phyloP scores from a whole-genome alignment of 2,797 vertebrate species.

The Diglossa cyanea region DNA sequence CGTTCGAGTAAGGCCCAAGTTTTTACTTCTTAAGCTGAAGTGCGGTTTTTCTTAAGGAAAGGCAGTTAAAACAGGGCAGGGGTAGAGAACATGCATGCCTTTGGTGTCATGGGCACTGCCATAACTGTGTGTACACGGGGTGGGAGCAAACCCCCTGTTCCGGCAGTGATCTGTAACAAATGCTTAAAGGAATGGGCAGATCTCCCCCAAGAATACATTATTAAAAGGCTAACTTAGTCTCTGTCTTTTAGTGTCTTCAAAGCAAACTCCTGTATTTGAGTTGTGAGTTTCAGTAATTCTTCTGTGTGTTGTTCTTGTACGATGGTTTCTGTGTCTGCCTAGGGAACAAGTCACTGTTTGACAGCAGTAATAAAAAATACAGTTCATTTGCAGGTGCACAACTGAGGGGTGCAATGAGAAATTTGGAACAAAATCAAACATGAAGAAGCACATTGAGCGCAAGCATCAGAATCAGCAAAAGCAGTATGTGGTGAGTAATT shows the following conservation, averaged over 20 bases:
- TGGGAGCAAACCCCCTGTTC: neutral
- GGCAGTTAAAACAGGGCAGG: neutral
- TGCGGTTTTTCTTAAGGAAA: fast-evolving
- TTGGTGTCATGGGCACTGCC: fast-evolving
- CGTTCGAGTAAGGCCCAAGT: conserved; percentile 79
- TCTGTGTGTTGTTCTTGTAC: neutral
- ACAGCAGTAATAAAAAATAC: neutral
- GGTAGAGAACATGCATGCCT: fast-evolving
- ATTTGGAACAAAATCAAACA: conserved; percentile 81
- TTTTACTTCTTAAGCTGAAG: neutral
- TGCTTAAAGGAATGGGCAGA: neutral
- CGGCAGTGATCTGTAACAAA: fast-evolving
- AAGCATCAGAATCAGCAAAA: conserved; percentile 80
- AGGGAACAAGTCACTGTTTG: neutral
- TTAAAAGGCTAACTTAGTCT: neutral
- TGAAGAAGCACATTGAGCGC: conserved; percentile 86
- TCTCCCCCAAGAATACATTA: neutral
- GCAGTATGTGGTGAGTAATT: conserved; percentile 78
- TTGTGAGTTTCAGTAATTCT: neutral
- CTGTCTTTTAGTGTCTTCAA: neutral
- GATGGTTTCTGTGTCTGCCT: neutral
- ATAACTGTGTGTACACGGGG: fast-evolving
- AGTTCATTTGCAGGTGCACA: conserved; percentile 78
- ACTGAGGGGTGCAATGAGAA: conserved; percentile 78
- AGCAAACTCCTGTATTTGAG: neutral